phyloP scores from a whole-genome alignment of 2,888 invertebrate species.

The Escarpia spicata region DNA sequence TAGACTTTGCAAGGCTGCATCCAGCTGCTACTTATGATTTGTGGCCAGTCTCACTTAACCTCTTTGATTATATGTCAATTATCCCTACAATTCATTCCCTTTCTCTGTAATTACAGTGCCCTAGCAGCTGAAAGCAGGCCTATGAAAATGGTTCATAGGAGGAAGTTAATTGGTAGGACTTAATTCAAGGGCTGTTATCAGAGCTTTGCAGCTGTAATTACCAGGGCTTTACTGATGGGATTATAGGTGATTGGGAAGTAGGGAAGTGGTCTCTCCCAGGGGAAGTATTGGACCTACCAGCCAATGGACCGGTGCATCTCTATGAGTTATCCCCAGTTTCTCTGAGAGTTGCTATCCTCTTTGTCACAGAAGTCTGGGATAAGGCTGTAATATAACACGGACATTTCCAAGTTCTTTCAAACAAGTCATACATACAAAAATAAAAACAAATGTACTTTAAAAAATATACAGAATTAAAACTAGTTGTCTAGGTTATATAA shows the following conservation, averaged over 20 bases:
- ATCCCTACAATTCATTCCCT: background rate
- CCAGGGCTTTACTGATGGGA: background rate
- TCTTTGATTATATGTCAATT: slow-evolving; percentile 1
- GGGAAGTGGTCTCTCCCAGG: background rate
- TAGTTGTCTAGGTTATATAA: too few relatives aligned
- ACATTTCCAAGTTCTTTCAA: too few relatives aligned
- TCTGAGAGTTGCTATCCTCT: too few relatives aligned
- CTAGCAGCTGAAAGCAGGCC: background rate
- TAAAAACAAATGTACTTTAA: too few relatives aligned
- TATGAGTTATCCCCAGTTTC: too few relatives aligned
- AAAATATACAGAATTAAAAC: too few relatives aligned
- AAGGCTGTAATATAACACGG: too few relatives aligned
- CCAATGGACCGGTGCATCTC: background rate
- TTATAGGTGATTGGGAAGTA: background rate
- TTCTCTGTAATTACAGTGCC: background rate
- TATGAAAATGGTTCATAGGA: background rate
- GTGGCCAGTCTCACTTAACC: background rate
- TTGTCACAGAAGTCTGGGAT: too few relatives aligned
- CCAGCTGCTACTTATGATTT: background rate
- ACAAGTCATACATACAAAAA: too few relatives aligned
- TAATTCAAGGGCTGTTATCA: background rate
- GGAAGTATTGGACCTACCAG: background rate
- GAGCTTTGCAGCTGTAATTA: background rate
- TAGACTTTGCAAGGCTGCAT: background rate
- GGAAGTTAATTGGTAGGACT: background rate